Evolutionary conservation across 2,113 vertebrate species (phyloP).

Genomic region (Choloepus hoffmanni): DNA sequence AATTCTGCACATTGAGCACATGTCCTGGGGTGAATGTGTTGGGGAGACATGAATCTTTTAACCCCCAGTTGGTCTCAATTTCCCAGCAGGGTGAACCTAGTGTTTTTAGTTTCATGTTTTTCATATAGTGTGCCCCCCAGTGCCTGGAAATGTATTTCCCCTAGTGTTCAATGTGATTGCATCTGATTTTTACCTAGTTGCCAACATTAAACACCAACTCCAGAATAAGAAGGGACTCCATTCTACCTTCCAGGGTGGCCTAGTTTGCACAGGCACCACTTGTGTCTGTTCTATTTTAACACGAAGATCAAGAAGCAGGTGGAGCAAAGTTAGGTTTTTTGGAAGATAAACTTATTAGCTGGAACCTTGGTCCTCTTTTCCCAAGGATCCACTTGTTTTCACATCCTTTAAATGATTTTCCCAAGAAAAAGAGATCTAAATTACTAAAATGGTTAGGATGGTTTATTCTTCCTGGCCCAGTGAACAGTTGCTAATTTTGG

Average conservation of each 20-base stretch:
- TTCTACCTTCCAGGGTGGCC: background rate
- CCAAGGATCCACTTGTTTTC: background rate
- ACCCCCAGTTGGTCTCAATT: background rate
- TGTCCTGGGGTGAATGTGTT: background rate
- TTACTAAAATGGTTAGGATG: background rate
- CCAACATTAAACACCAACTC: background rate
- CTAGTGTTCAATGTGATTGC: background rate
- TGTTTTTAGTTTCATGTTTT: background rate
- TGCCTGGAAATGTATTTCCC: background rate
- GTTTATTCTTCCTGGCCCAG: background rate
- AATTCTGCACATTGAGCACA: background rate
- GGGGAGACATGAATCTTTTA: background rate
- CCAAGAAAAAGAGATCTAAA: conserved; percentile 8
- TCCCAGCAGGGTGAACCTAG: background rate
- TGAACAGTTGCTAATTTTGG: conserved; percentile 9
- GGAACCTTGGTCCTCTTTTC: background rate
- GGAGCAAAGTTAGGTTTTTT: background rate
- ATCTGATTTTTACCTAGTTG: background rate
- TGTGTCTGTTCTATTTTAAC: background rate
- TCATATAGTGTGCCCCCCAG: background rate
- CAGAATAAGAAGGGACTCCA: background rate
- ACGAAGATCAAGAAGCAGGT: background rate
- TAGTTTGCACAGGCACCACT: background rate
- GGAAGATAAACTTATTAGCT: background rate
- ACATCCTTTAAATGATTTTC: conserved; percentile 15